Percentiles rank a stretch among this genome's conserved stretches.
phyloP scores from a whole-genome alignment of 2,113 vertebrate genomes.

The Merops nubicus region DNA sequence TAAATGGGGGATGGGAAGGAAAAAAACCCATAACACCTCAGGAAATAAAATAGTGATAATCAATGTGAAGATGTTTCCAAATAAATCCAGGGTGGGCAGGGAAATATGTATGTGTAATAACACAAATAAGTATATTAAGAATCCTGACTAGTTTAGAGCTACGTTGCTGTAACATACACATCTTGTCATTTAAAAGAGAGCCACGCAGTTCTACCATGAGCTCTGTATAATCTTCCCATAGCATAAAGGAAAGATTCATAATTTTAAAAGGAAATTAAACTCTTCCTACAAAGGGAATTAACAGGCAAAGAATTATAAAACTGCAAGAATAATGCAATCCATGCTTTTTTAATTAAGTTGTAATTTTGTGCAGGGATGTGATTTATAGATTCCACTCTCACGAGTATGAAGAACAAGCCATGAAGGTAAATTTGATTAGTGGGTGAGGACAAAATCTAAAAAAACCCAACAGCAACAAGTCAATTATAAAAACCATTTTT shows the following conservation, averaged over 20 bases:
- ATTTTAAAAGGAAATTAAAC: neutral
- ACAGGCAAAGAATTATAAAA: neutral
- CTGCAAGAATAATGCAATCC: neutral
- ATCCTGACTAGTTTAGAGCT: neutral
- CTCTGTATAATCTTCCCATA: neutral
- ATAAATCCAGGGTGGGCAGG: neutral
- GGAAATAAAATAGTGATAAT: neutral
- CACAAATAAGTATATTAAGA: neutral
- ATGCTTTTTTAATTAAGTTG: neutral
- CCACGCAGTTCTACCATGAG: neutral
- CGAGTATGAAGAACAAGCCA: neutral
- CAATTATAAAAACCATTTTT: neutral
- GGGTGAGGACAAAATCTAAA: neutral
- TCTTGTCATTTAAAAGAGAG: neutral
- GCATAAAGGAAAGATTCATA: neutral
- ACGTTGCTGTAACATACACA: neutral
- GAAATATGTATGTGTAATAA: neutral
- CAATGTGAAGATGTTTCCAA: neutral
- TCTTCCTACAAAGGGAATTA: neutral
- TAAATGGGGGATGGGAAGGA: neutral
- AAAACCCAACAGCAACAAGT: neutral
- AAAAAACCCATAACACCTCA: neutral
- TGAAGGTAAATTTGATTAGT: neutral
- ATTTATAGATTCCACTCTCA: neutral
- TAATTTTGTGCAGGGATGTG: neutral